These are phyloP conservation scores for Montipora foliosa DNA, from an alignment of 64 coral and sea anemone genomes.

Conservation along the genomic window DNA sequence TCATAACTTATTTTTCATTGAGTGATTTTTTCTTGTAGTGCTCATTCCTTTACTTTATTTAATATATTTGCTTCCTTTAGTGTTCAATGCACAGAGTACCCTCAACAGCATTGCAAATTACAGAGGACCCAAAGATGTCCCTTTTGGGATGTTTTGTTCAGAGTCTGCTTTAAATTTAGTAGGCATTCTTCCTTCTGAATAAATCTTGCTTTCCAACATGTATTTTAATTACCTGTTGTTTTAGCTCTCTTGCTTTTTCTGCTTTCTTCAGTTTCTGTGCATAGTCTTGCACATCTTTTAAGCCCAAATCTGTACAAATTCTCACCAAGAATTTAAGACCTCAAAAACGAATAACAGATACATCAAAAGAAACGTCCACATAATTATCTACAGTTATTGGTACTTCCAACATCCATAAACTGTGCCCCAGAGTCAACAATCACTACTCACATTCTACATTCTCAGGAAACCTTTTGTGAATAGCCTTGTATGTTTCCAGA, in stretches of 20 bases:
- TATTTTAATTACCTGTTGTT: conserved; percentile 88
- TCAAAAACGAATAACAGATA: not conserved
- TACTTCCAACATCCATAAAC: not conserved
- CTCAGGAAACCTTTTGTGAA: conserved; percentile 96
- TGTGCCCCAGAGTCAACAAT: not conserved
- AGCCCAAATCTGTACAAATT: conserved; percentile 96
- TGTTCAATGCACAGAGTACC: no score
- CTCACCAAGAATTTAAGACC: conserved; percentile 97
- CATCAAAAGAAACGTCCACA: not conserved
- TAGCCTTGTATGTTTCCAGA: conserved; percentile 92
- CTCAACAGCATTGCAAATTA: no score
- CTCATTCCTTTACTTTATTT: no score
- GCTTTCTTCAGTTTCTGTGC: conserved; percentile 98
- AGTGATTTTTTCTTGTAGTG: no score
- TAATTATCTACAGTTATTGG: no score
- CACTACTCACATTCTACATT: conserved; percentile 92
- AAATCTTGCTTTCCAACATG: not conserved
- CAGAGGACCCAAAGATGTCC: no score
- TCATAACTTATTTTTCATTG: no score
- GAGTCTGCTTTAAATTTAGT: no score
- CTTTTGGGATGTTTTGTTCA: no score
- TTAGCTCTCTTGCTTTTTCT: conserved; percentile 96
- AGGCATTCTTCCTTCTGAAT: no score
- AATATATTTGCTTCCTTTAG: no score
- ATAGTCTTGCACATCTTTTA: conserved; percentile 98